phyloP scores from a whole-genome alignment of 2,888 invertebrate genomes.

The Microctonus hyperodae region DNA sequence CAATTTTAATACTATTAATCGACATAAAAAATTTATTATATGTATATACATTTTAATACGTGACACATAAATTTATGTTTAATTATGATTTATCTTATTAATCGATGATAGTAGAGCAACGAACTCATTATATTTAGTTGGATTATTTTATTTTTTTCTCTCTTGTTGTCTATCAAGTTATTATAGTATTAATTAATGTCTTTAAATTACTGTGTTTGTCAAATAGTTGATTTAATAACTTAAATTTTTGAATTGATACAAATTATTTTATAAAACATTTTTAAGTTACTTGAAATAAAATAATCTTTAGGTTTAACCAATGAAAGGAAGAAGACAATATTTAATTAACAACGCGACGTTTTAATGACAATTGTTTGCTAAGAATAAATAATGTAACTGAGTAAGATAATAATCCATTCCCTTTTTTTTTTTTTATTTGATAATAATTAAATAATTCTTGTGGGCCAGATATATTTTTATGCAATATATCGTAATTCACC shows the following conservation, averaged over 20 bases:
- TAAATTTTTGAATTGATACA: background rate
- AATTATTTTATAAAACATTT: no score
- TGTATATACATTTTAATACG: background rate
- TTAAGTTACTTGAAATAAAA: no score
- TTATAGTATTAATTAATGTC: background rate
- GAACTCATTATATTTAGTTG: background rate
- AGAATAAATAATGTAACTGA: background rate
- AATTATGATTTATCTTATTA: background rate
- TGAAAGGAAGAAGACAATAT: no score
- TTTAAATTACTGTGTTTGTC: background rate
- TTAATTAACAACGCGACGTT: background rate
- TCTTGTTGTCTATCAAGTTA: background rate
- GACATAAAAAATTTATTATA: background rate
- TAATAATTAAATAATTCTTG: background rate
- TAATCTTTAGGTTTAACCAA: no score
- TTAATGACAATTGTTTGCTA: background rate
- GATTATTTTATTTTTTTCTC: background rate
- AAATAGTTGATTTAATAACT: background rate
- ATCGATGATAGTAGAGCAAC: background rate
- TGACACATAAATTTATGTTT: background rate
- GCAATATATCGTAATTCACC: background rate
- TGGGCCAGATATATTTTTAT: background rate
- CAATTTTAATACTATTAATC: background rate
- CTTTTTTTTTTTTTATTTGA: background rate
- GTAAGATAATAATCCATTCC: background rate